Conservation (phyloP, 2,888 invertebrate species). For the Merodon equestris region DNA sequence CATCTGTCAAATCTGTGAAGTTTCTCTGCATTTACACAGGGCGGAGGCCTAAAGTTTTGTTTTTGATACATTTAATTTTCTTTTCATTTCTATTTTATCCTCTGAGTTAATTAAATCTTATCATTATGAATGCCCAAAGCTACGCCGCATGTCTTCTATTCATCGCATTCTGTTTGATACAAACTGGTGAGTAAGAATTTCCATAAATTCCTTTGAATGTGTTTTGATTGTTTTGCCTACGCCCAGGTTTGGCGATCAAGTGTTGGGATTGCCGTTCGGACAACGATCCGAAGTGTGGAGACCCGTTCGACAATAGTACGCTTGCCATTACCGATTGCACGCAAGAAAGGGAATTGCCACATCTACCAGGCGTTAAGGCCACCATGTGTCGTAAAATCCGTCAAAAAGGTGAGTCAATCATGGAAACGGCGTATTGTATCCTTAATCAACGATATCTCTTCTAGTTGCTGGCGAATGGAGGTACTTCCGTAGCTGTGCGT, state of each 20-base stretch:
- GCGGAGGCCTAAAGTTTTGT: conserved; percentile 58
- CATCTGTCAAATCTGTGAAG: conserved; percentile 46
- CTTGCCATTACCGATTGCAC: conserved; percentile 91
- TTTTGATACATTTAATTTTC: conserved; percentile 39
- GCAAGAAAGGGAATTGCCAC: conserved; percentile 82
- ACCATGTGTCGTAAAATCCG: conserved; percentile 95
- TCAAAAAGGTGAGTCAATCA: conserved; percentile 85
- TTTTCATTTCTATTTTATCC: conserved; percentile 15
- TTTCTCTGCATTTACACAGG: conserved; percentile 34
- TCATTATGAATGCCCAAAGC: conserved; percentile 45
- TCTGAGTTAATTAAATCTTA: not conserved
- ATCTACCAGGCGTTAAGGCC: conserved; percentile 85
- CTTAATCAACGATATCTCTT: too few relatives aligned
- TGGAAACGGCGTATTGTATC: not conserved
- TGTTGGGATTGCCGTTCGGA: conserved; percentile 96
- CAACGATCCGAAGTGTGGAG: conserved; percentile 92
- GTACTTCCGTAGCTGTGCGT: conserved; percentile 93
- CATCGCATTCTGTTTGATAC: conserved; percentile 33
- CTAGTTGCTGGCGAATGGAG: conserved; percentile 92
- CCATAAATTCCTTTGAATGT: not conserved
- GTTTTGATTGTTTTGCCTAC: conserved; percentile 27
- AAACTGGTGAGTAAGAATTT: conserved; percentile 38
- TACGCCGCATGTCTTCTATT: conserved; percentile 20
- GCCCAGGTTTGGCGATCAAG: conserved; percentile 84
- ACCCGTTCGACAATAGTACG: conserved; percentile 94